A percentile compares a stretch with the other conserved stretches of the same genome.
Conservation (phyloP, 1,140 invertebrate genomes). For the Drosophila erecta region DNA sequence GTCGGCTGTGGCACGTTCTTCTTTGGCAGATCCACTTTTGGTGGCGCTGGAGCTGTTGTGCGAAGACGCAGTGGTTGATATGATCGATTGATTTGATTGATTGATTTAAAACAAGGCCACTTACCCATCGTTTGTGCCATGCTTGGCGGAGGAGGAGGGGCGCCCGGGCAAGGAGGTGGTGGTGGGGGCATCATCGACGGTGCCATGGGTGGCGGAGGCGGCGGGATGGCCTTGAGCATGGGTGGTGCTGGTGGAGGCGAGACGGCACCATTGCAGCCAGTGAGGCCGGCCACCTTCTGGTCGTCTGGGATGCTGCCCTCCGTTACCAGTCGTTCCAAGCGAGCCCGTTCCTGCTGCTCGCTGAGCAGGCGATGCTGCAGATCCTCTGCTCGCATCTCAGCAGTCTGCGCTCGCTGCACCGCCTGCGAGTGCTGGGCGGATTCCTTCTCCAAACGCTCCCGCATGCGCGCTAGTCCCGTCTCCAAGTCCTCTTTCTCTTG, state of each 20-base stretch:
- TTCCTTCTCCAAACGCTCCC: conserved; percentile 95
- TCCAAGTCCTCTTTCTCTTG: conserved; percentile 97
- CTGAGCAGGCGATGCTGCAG: conserved; percentile 91
- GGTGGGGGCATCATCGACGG: conserved; percentile 85
- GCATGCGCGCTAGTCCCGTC: conserved; percentile 92
- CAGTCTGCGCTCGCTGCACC: conserved; percentile 90
- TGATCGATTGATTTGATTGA: too few species aligned
- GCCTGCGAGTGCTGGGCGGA: conserved; percentile 94
- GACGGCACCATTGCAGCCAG: conserved; percentile 79
- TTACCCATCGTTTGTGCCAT: conserved; percentile 81
- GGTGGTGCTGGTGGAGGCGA: conserved; percentile 88
- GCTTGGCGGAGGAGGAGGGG: conserved; percentile 84
- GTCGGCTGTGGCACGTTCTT: conserved; percentile 95
- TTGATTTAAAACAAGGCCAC: not conserved
- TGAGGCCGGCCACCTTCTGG: conserved; percentile 89
- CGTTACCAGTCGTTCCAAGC: conserved; percentile 93
- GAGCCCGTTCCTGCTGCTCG: conserved; percentile 92
- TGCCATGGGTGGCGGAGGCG: conserved; percentile 85
- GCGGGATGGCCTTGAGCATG: conserved; percentile 86
- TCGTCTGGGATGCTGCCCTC: conserved; percentile 96
- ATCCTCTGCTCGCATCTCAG: conserved; percentile 91
- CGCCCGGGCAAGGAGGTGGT: conserved; percentile 86
- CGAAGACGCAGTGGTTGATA: too few species aligned
- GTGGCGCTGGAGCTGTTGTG: conserved; percentile 85
- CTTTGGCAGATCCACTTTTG: conserved; percentile 86